A percentile compares a stretch with the other conserved stretches of the same genome.
Evolutionary conservation across 2,888 invertebrate genomes (phyloP).

Genomic region (Unio pictorum): DNA sequence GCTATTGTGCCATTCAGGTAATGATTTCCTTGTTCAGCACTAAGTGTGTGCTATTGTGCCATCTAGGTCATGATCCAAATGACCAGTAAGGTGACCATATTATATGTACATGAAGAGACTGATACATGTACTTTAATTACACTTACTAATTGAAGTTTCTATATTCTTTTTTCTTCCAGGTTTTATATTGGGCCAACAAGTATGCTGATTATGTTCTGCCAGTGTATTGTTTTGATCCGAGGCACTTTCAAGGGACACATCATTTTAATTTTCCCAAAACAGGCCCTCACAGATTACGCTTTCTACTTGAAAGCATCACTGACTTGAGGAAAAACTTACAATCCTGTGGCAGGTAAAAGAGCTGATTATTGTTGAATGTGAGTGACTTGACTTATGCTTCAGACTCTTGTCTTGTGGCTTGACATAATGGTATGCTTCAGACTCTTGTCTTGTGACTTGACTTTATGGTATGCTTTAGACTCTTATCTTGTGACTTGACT

Average conservation of each 20-base stretch:
- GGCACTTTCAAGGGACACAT: slow-evolving; percentile 55
- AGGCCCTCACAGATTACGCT: slow-evolving; percentile 54
- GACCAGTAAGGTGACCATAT: no score
- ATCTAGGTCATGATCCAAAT: no score
- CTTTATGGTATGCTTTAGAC: no score
- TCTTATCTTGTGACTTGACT: no score
- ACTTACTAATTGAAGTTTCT: neutral
- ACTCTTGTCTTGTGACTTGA: no score
- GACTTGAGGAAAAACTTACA: slow-evolving; percentile 51
- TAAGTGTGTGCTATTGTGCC: no score
- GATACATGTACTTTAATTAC: neutral
- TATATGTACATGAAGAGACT: neutral
- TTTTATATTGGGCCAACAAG: slow-evolving; percentile 53
- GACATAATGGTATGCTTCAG: no score
- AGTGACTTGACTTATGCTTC: no score
- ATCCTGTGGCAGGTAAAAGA: slow-evolving; percentile 47
- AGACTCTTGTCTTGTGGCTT: no score
- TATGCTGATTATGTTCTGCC: slow-evolving; percentile 54
- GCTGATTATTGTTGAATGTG: neutral
- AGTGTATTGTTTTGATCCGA: slow-evolving; percentile 64
- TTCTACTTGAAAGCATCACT: slow-evolving; percentile 52
- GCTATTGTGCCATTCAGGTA: no score
- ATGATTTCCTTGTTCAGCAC: no score
- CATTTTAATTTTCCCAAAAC: slow-evolving; percentile 58
- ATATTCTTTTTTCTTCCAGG: slow-evolving; percentile 23